Conservation (phyloP, 2,797 vertebrate genomes). For the Cyprinodon diabolis region DNA sequence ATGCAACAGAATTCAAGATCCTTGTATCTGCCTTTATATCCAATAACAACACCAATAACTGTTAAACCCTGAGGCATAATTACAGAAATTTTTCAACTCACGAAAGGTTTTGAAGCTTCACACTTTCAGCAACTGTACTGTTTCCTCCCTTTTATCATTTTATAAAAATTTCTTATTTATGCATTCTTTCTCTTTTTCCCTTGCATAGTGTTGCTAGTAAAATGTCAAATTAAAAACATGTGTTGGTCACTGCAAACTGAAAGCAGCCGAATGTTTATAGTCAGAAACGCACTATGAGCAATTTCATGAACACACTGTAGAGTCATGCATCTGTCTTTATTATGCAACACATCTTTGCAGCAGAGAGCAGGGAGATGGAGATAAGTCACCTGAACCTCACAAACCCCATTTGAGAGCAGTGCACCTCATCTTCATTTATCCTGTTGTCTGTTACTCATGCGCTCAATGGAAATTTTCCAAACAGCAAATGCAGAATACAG, state of each 20-base stretch:
- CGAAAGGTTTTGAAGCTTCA: slow-evolving; percentile 48
- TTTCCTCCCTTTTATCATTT: slow-evolving; percentile 5
- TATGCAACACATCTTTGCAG: slow-evolving; percentile 34
- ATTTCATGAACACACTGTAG: slow-evolving; percentile 16
- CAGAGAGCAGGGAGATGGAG: slow-evolving; percentile 28
- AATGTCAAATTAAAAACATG: slow-evolving; percentile 36
- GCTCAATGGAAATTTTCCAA: slow-evolving; percentile 4
- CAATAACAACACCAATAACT: slow-evolving; percentile 43
- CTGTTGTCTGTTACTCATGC: slow-evolving; percentile 15
- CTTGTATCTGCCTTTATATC: slow-evolving; percentile 17
- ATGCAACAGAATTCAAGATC: not conserved
- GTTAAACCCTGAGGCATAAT: slow-evolving; percentile 18
- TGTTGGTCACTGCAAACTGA: slow-evolving; percentile 46
- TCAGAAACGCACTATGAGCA: slow-evolving; percentile 5
- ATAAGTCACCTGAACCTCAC: slow-evolving; percentile 38
- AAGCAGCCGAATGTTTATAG: slow-evolving; percentile 43
- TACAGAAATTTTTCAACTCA: slow-evolving; percentile 43
- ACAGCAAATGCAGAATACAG: slow-evolving; percentile 7
- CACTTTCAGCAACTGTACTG: slow-evolving; percentile 26
- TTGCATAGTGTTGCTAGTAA: slow-evolving; percentile 35
- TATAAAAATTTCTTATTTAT: slow-evolving; percentile 15
- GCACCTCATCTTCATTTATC: slow-evolving; percentile 39
- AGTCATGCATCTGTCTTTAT: slow-evolving; percentile 39
- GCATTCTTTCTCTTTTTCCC: slow-evolving; percentile 2
- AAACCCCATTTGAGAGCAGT: slow-evolving; percentile 26